Base-by-base conservation (phyloP, 2,888 invertebrate genomes). In the Trachelus stipa region DNA sequence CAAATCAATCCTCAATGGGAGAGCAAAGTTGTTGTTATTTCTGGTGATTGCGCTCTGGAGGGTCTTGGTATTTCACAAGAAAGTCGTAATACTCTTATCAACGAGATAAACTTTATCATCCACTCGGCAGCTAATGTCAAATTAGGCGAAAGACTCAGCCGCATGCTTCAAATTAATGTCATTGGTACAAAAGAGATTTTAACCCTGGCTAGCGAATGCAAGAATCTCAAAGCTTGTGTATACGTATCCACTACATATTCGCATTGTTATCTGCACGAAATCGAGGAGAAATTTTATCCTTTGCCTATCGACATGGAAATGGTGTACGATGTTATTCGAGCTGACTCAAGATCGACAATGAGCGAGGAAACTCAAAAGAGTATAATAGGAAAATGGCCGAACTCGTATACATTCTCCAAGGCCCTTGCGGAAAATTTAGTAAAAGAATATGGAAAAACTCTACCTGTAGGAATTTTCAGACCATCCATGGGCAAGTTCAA, bases 241-340 rank as follows among this genome's bases (percentile, higher is more conserved):
- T 85, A 87, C 71, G 80, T 89, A 6, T 89, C 89, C 9, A 85
- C 88, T 12, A 87, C 86, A 1, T 89, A 80, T 77, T 84, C 88
- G 0, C 86, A 88, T 71, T 80, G 80, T 73, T 85, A 87, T 73
- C 76, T 76, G 6, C 11, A 76, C 34, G 76, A 81, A 12, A 79
- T 86, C 34, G 84, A 88, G 37, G 89, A 90, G 30, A 82, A 83
- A 56, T 88, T 87, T 81, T 88, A 89, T 79, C 76, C 82, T 0
- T 69, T 87, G 11, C 87, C 88, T 4, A 85, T 78, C 1, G 86
- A 87, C 68, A 31, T 86, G 9, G 86, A 87, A 31, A 82, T 85
- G 77, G 79, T 86, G 4, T 23, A 79, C 9, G 87, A 88, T 69
- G 83, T 89, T 33, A 78, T 89, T 23, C 68, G 75, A 2, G 85